These are phyloP conservation scores for Parauchenoglanis punctatus DNA, from an alignment of 2,797 vertebrate genomes.

Conservation along the genomic window DNA sequence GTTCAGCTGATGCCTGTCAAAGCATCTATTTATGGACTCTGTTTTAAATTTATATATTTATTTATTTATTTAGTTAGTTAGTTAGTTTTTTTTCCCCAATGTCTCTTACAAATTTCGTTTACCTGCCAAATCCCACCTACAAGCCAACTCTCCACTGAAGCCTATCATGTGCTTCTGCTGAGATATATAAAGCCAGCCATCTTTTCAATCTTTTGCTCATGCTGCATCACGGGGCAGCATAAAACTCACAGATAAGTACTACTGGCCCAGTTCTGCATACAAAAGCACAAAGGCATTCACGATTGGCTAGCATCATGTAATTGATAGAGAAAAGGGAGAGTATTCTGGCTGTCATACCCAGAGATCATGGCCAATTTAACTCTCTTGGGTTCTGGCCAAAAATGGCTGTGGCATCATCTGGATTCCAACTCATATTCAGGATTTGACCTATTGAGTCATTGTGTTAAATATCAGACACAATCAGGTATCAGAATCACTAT, in stretches of 20 bases:
- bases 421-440: not conserved
- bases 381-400: not conserved
- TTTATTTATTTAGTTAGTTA: not conserved
- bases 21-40: too few species aligned
- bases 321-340: not conserved
- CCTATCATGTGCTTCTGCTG: not conserved
- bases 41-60: too few species aligned
- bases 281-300: not conserved
- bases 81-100: not conserved
- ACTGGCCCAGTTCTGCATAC: not conserved
- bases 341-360: not conserved
- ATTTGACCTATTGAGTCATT: not conserved
- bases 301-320: not conserved
- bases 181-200: not conserved
- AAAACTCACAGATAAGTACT: not conserved
- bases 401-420: not conserved
- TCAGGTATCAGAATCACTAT: not conserved
- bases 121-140: not conserved
- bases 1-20: too few species aligned
- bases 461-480: not conserved
- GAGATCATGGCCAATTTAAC: not conserved
- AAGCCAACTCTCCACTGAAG: not conserved
- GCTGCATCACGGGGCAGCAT: not conserved
- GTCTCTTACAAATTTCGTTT: not conserved
- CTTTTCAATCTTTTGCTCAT: not conserved